A percentile compares a stretch with the other conserved stretches of the same genome.
Conservation (phyloP, 2,797 vertebrate genomes). For the Danio jaintianensis region DNA sequence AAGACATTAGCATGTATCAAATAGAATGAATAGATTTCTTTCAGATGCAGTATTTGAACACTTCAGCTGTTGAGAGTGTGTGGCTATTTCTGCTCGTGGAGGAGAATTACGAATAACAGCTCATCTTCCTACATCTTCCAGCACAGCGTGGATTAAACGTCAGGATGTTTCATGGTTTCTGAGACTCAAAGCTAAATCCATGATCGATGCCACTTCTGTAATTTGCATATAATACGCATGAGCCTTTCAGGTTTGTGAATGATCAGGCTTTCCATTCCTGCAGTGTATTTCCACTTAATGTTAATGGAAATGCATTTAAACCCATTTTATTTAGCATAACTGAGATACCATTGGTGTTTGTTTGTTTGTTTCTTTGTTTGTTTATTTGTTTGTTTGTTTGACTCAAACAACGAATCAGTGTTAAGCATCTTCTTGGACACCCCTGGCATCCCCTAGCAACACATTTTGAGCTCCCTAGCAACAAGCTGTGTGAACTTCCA, state of each 20-base stretch:
- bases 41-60: constrained; percentile 7
- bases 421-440: no score
- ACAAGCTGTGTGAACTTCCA: no score
- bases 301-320: neutral
- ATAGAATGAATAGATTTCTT: constrained; percentile 17
- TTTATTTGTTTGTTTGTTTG: no score
- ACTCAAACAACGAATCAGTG: no score
- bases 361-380: no score
- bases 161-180: neutral
- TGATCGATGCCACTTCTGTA: neutral
- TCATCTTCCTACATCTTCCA: constrained; percentile 16
- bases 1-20: constrained; percentile 38
- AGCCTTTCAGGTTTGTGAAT: constrained; percentile 28
- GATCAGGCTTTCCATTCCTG: neutral
- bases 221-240: constrained; percentile 36
- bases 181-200: neutral
- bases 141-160: neutral
- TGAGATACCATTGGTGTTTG: no score
- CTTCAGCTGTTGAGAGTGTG: constrained; percentile 23
- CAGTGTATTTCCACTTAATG: neutral
- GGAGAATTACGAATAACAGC: constrained; percentile 31
- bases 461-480: no score
- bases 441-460: no score
- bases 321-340: neutral
- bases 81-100: constrained; percentile 26